phyloP scores from a whole-genome alignment of 2,797 vertebrate species.

The Crotalus adamanteus region DNA sequence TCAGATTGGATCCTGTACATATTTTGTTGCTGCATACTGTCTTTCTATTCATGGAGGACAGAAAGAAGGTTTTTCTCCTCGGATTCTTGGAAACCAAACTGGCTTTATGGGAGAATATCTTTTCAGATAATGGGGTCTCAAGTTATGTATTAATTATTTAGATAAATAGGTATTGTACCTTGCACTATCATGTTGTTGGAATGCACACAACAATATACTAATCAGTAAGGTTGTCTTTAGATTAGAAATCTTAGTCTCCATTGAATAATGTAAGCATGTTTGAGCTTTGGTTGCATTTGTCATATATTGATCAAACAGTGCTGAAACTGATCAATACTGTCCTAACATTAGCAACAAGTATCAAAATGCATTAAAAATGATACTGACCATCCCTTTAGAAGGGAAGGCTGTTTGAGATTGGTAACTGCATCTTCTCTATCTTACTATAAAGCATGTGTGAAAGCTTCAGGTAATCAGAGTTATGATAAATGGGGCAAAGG shows the following conservation, averaged over 20 bases:
- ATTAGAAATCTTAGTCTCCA: not conserved
- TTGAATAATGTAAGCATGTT: not conserved
- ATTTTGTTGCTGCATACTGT: not conserved
- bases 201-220: not conserved
- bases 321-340: not conserved
- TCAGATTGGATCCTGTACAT: not conserved
- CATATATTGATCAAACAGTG: not conserved
- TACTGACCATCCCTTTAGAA: not conserved
- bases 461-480: not conserved
- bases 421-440: not conserved
- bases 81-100: not conserved
- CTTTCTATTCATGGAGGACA: not conserved
- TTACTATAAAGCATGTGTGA: not conserved
- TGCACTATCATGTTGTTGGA: not conserved
- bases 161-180: not conserved
- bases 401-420: not conserved
- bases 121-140: not conserved
- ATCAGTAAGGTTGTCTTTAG: not conserved
- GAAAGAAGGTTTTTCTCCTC: not conserved
- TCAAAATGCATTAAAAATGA: not conserved
- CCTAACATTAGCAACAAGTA: not conserved
- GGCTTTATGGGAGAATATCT: not conserved
- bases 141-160: not conserved
- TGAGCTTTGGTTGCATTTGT: not conserved
- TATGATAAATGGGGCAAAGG: not conserved